A percentile compares a stretch with the other conserved stretches of the same genome.
phyloP scores from a whole-genome alignment of 2,888 invertebrate species.

The Punctoribates punctum region DNA sequence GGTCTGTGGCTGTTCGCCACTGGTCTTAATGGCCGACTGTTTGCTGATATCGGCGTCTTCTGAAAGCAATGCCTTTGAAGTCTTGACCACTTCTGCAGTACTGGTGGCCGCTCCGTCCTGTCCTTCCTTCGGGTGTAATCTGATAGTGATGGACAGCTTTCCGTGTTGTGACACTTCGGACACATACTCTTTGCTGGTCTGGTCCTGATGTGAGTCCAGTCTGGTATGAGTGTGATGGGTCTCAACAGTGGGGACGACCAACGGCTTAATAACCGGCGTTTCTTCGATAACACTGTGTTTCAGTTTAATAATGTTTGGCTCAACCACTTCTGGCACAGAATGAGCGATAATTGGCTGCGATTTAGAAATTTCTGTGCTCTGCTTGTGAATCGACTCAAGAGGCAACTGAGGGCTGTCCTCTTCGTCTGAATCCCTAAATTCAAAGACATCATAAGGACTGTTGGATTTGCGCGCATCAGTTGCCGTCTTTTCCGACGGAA shows the following conservation, averaged over 20 bases:
- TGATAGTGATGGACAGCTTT: conserved; percentile 49
- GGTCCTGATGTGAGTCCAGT: conserved; percentile 38
- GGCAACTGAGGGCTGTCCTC: conserved; percentile 56
- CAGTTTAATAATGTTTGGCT: background rate
- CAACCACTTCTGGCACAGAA: background rate
- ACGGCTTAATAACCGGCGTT: background rate
- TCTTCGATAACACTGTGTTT: conserved; percentile 6
- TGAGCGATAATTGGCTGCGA: background rate
- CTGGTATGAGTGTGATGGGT: conserved; percentile 4
- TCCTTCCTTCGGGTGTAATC: conserved; percentile 47
- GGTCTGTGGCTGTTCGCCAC: background rate
- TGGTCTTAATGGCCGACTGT: conserved; percentile 33
- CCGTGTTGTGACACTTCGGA: conserved; percentile 48
- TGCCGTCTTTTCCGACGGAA: conserved; percentile 42
- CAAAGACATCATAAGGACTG: conserved; percentile 74
- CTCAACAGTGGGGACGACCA: background rate
- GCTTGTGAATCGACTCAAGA: conserved; percentile 37
- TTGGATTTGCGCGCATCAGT: conserved; percentile 42
- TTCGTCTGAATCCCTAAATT: conserved; percentile 83
- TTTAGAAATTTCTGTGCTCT: background rate
- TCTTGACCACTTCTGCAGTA: conserved; percentile 48
- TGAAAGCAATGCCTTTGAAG: conserved; percentile 45
- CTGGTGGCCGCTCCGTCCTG: conserved; percentile 45
- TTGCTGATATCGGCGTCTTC: conserved; percentile 45
- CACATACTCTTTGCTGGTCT: conserved; percentile 45